Base-by-base conservation (phyloP, 1,140 invertebrate genomes). In the Ephestia elutella region DNA sequence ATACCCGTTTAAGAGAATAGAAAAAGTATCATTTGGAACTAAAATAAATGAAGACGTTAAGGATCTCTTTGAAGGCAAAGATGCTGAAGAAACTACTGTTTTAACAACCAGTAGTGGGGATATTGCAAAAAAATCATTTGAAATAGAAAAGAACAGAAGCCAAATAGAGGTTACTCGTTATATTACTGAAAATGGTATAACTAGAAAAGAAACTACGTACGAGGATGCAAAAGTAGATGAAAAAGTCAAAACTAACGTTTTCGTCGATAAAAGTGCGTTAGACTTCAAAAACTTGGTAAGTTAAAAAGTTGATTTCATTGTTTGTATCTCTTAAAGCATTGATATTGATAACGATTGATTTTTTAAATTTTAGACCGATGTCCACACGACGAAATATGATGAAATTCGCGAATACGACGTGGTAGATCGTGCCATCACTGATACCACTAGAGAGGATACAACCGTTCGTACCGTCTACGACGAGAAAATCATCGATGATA, bases 221-320 rank as follows among this genome's bases (percentile, higher is more conserved):
- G 89, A 89, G 71, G 89, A 90, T 65, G 82, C 85, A 7, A 89
- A 89, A 72, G 87, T 80, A 68, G 87, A 90, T 58, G 89, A 89
- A 19, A 90, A 89, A 64, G 70, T 90, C 56, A 88, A 78, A 66
- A 90, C 86, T 13, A 78, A 89, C 69, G 86, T 84, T 65, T 89
- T 85, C 77, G 86, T 89, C 66, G 89, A 90, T 66, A 87, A 89
- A 63, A 89, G 82, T 70, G 74, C 71, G 72, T 76, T 86, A 85
- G 89, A 90, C 85, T 80, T 90, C 86, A 89, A 70, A 84, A 87
- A 89, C 68, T 83, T 84, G 88, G 89, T 90, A 78, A 88, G 87
- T 82, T 38, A 35, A 56, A 30, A 50, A 58, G 10, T 50, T 21
- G 32, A 58, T 50, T 32, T 48, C 9, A 20, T 38, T 7, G 57